Conservation (phyloP, 2,113 vertebrate genomes). For the Phrynosoma platyrhinos region DNA sequence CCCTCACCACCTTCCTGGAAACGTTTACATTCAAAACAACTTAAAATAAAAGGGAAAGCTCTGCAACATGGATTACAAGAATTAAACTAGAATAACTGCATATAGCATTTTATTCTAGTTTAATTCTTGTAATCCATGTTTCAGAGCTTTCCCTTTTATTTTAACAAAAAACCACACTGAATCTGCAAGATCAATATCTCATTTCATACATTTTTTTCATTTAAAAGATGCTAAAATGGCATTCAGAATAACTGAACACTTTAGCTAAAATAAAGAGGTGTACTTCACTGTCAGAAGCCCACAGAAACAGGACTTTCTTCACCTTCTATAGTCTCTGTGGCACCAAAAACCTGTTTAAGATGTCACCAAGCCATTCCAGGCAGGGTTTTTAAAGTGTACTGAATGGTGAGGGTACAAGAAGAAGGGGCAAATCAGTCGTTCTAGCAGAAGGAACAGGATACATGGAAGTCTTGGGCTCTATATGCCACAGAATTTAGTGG, state of each 20-base stretch:
- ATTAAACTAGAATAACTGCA: conserved; percentile 19
- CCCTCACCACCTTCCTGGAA: background rate
- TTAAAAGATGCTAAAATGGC: background rate
- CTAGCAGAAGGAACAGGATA: too few relatives aligned
- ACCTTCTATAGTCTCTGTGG: too few relatives aligned
- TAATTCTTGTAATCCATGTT: background rate
- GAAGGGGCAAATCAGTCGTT: too few relatives aligned
- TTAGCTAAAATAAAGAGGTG: too few relatives aligned
- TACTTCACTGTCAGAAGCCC: too few relatives aligned
- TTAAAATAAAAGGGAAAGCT: too few relatives aligned
- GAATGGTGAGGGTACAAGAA: too few relatives aligned
- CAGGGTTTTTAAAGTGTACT: too few relatives aligned
- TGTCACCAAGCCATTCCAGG: too few relatives aligned
- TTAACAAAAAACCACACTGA: background rate
- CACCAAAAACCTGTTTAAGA: too few relatives aligned
- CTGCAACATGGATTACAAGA: too few relatives aligned
- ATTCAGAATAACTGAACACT: background rate
- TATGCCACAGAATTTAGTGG: background rate
- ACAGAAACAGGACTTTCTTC: too few relatives aligned
- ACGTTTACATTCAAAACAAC: background rate
- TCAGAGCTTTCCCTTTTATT: conserved; percentile 13
- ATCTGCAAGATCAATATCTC: background rate
- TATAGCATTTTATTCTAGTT: conserved; percentile 22
- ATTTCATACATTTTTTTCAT: conserved; percentile 39
- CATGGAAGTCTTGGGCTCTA: background rate